Conservation (phyloP, 2,113 vertebrate genomes). For the Grammomys surdaster region DNA sequence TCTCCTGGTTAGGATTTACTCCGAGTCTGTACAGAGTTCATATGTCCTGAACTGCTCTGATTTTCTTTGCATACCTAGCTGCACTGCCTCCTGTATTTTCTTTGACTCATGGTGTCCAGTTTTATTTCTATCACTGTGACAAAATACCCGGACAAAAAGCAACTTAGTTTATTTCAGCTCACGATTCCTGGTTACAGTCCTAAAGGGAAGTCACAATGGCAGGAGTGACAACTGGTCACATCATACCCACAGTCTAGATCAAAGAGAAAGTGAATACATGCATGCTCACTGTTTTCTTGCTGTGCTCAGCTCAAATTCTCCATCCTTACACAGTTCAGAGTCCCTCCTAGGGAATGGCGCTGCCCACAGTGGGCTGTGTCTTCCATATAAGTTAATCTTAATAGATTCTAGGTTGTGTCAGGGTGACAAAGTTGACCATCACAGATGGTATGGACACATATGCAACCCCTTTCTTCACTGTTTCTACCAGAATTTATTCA, state of each 20-base stretch:
- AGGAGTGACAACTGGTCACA: not conserved
- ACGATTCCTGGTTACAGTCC: not conserved
- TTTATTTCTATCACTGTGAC: not conserved
- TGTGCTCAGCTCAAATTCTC: not conserved
- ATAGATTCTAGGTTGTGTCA: not conserved
- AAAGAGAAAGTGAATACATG: not conserved
- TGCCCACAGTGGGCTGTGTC: not conserved
- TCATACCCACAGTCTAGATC: not conserved
- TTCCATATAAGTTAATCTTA: not conserved
- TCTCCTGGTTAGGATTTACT: not conserved
- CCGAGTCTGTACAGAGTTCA: not conserved
- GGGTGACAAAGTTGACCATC: not conserved
- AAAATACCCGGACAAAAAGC: not conserved
- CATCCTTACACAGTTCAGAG: not conserved
- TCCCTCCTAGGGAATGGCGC: not conserved
- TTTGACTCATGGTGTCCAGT: not conserved
- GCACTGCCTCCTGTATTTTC: not conserved
- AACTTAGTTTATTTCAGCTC: not conserved
- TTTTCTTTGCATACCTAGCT: not conserved
- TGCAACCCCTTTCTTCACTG: not conserved
- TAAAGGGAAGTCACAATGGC: not conserved
- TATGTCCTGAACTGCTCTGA: not conserved
- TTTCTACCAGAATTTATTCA: not conserved
- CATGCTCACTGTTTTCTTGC: not conserved
- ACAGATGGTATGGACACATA: not conserved